Evolutionary conservation across 2,797 vertebrate species (phyloP), one percentile per base, ranked within the genome.

Genomic region (Parauchenoglanis ngamensis): DNA sequence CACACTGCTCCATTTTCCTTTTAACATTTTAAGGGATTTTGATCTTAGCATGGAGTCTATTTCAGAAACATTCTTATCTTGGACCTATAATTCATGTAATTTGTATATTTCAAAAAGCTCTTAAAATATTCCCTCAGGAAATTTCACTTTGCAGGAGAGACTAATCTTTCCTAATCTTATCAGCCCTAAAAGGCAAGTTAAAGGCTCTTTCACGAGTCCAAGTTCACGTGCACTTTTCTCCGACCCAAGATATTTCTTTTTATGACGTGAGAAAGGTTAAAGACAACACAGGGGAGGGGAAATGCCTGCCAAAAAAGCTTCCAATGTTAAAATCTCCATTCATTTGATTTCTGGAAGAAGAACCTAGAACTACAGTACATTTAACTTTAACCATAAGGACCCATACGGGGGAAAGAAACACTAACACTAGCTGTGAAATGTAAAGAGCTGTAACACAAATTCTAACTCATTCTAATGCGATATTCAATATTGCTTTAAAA

Each of bases 31-130:
- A 76, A 73, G 44, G 40, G 59, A 13, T 49, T 79, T 35, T 73
- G 56, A 83, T 88, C 21, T 83, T 13, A n/a, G 21, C 54, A 70
- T 46, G 25, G 28, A 59, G 87, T 85, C 61, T 75, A 65, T 75
- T 77, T 80, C 54, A 52, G 81, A 44, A 59, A 21, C 12, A 52
- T 13, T 40, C 67, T 72, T 46, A 46, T 49, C 28, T 57, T 31
- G 4, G 15, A 23, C 25, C 25, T 21, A 78, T 84, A 46, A 86
- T 80, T 84, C 31, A 68, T 84, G 59, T 21, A 68, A 56, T 57
- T 23, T 84, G 49, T 77, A 77, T 61, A 83, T 73, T 87, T 67
- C 12, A 79, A 79, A 87, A 88, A 15, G 19, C 59, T 84, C 40
- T 72, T 70, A 31, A 65, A 67, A 77, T 68, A 87, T 76, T 76